phyloP scores from a whole-genome alignment of 2,888 invertebrate genomes.

The Perizoma flavofasciatum region DNA sequence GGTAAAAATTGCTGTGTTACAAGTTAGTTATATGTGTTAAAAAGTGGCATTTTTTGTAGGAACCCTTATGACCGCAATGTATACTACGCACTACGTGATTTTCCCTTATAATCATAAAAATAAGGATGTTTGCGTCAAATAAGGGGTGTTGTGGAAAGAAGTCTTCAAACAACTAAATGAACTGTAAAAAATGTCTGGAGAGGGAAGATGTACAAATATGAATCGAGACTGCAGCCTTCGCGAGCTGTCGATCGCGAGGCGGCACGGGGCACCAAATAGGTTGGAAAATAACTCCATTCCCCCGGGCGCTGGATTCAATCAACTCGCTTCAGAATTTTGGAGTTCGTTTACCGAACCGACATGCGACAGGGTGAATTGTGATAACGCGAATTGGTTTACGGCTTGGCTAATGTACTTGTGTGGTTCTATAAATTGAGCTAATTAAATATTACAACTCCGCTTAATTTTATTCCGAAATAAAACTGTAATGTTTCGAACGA shows the following conservation, averaged over 20 bases:
- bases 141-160: conserved; percentile 60
- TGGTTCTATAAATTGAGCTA: conserved; percentile 36
- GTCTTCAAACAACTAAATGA: conserved; percentile 76
- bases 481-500: no score
- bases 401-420: conserved; percentile 40
- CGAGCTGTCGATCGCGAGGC: conserved; percentile 41
- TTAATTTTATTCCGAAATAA: conserved; percentile 15
- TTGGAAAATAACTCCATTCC: conserved; percentile 80
- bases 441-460: conserved; percentile 42
- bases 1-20: no score
- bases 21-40: no score
- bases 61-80: conserved; percentile 7
- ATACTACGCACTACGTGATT: conserved; percentile 25
- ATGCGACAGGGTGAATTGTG: conserved; percentile 56
- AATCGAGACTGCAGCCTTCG: conserved; percentile 54
- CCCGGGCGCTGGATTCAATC: conserved; percentile 81
- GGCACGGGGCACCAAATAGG: conserved; percentile 73
- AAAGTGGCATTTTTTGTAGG: not conserved
- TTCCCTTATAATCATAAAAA: conserved; percentile 54
- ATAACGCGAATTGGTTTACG: conserved; percentile 63
- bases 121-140: conserved; percentile 53
- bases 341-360: conserved; percentile 75
- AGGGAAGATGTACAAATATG: conserved; percentile 67
- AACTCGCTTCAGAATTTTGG: conserved; percentile 79
- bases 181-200: conserved; percentile 77